These are phyloP conservation scores for Coracopsis vasa DNA, from an alignment of 2,113 vertebrate genomes.

Conservation along the genomic window DNA sequence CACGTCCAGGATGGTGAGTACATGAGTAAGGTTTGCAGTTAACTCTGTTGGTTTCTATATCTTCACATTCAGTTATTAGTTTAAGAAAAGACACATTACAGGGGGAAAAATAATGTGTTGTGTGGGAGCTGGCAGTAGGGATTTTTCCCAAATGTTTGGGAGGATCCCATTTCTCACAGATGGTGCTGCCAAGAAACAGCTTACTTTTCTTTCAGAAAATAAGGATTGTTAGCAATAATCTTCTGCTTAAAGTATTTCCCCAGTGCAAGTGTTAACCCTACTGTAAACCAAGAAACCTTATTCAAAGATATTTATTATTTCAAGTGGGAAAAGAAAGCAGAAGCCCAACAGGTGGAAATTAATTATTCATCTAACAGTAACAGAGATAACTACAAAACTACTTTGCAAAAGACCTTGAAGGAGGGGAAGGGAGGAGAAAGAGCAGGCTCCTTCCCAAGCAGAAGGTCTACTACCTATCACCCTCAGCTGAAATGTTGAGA, in stretches of 20 bases:
- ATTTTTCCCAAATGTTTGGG: background rate
- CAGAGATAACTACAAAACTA: background rate
- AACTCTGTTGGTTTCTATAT: background rate
- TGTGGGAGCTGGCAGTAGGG: background rate
- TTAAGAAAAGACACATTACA: background rate
- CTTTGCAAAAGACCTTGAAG: background rate
- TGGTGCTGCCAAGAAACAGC: background rate
- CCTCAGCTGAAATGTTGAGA: background rate
- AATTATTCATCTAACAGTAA: background rate
- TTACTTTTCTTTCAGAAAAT: background rate
- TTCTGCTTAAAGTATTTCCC: background rate
- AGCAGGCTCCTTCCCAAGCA: background rate
- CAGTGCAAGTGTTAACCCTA: background rate
- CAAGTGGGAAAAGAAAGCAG: background rate
- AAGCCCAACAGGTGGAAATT: background rate
- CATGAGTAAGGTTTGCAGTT: background rate
- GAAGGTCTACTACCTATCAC: background rate
- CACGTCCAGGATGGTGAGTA: background rate
- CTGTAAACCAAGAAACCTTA: background rate
- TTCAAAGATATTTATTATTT: background rate
- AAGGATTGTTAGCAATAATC: background rate
- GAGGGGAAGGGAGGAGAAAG: background rate
- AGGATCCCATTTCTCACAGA: slow-evolving; percentile 30
- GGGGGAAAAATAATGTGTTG: background rate
- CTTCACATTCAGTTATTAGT: background rate